Evolutionary conservation across 2,113 vertebrate genomes (phyloP), one percentile per base, ranked within the genome.

Genomic region (Casuarius casuarius): DNA sequence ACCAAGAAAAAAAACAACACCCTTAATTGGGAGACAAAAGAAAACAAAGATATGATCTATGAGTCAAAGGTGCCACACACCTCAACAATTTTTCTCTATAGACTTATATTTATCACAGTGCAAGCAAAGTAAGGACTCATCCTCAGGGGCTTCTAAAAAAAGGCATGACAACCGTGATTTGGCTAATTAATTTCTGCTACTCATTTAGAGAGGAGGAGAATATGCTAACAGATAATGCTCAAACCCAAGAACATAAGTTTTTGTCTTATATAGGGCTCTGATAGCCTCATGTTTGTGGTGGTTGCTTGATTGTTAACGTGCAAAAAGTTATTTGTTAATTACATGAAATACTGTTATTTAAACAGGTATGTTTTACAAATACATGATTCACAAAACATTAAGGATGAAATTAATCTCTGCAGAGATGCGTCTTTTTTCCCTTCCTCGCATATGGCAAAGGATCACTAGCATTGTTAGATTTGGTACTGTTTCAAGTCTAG

Each of bases 1-100:
- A 92, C 83, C 26, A 82, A 84, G 82, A 59, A 88, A 93, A 85
- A 94, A 89, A 71, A 1, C 35, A 85, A 26, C 65, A 66, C 35
- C 56, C 82, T 75, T 90, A 95, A 96, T 20, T 77, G 70, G 63
- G 28, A 93, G 67, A 87, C 62, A 91, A 94, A 97, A 54, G 72
- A 68, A 96, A 96, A 94, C 87, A 95, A 75, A 95, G 73, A 89
- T 84, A 84, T 82, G 86, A 96, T 95, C 71, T 90, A 84, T 58
- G 78, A 96, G 51, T 81, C 85, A 94, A 90, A 94, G 81, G 83
- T 89, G 72, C 20, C 74, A 78, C 40, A 61, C 10, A 76, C 79
- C 44, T 79, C 91, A 86, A 4, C 46, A 51, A 78, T 86, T 89
- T 92, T 62, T 26, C 89, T 92, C 87, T 90, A 44, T 18, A 88